These are phyloP conservation scores for Scaptodrosophila lebanonensis DNA, from an alignment of 1,140 invertebrate species.

Conservation along the genomic window DNA sequence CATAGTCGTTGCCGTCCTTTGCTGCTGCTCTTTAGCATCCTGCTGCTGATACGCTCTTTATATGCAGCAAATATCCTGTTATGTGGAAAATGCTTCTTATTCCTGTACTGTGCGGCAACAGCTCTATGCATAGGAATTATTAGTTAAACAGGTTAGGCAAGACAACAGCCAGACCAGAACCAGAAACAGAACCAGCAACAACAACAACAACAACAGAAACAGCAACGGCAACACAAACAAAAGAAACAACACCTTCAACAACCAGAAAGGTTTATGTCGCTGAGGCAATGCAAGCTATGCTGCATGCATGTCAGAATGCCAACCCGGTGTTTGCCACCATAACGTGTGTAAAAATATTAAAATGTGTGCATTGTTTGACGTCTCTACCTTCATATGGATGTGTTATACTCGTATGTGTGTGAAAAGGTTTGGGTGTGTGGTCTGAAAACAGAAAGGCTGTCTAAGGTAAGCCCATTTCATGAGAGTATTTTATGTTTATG, in stretches of 20 bases:
- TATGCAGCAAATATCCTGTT: constrained; percentile 63
- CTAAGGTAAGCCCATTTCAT: constrained; percentile 9
- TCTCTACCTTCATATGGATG: background rate
- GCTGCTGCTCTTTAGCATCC: background rate
- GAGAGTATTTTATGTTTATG: constrained; percentile 19
- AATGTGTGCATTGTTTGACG: constrained; percentile 35
- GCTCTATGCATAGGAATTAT: constrained; percentile 58
- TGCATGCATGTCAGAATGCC: constrained; percentile 40
- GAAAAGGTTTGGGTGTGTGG: too few species aligned
- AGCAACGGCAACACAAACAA: background rate
- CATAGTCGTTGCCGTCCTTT: background rate
- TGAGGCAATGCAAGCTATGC: constrained; percentile 31
- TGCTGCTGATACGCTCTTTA: constrained; percentile 56
- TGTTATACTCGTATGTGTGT: background rate
- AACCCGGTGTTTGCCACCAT: background rate
- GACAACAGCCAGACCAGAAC: too few species aligned
- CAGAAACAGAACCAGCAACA: background rate
- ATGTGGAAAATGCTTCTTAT: constrained; percentile 53
- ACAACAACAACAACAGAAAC: constrained; percentile 4
- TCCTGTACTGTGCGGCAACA: constrained; percentile 32
- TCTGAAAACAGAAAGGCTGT: too few species aligned
- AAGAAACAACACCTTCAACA: too few species aligned
- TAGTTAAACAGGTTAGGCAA: constrained; percentile 52
- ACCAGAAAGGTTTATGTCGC: constrained; percentile 4
- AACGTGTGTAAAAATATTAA: constrained; percentile 26